These are phyloP conservation scores for Galeopsomyia nigrocyanea DNA, from an alignment of 2,888 invertebrate species.

Conservation along the genomic window DNA sequence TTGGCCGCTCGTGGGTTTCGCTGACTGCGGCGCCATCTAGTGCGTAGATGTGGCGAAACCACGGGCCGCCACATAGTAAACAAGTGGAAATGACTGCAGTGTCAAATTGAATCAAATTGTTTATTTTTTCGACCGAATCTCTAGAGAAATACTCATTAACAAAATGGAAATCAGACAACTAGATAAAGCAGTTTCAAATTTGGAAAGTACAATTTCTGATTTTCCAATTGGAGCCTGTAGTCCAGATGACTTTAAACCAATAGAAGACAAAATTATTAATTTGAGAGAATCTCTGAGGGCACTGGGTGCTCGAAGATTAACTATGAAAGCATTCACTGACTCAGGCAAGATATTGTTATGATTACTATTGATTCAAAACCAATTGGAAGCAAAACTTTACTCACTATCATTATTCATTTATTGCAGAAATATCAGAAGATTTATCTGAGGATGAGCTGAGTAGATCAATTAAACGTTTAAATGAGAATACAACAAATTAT, in stretches of 20 bases:
- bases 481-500: slow-evolving; percentile 41
- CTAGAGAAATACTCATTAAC: too few relatives aligned
- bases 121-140: too few relatives aligned
- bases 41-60: too few relatives aligned
- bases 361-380: too few relatives aligned
- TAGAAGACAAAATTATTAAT: slow-evolving; percentile 52
- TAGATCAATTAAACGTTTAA: slow-evolving; percentile 37
- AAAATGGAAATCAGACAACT: slow-evolving; percentile 44
- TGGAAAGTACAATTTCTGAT: slow-evolving; percentile 45
- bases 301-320: slow-evolving; percentile 50
- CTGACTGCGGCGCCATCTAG: too few relatives aligned
- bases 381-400: neutral
- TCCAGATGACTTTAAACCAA: slow-evolving; percentile 52
- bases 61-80: too few relatives aligned
- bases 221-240: slow-evolving; percentile 53
- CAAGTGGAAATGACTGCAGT: too few relatives aligned
- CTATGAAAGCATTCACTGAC: slow-evolving; percentile 47
- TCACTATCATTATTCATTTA: neutral
- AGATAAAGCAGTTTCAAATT: slow-evolving; percentile 22
- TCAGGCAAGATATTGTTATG: slow-evolving; percentile 46
- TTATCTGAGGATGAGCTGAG: slow-evolving; percentile 10
- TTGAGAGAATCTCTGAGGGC: slow-evolving; percentile 46
- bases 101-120: too few relatives aligned
- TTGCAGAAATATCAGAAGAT: neutral
- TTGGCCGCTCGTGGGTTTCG: too few relatives aligned